Percentiles rank a stretch among this genome's conserved stretches.
These are phyloP conservation scores for Shinisaurus crocodilurus DNA, from an alignment of 2,113 vertebrate genomes.

Conservation along the genomic window DNA sequence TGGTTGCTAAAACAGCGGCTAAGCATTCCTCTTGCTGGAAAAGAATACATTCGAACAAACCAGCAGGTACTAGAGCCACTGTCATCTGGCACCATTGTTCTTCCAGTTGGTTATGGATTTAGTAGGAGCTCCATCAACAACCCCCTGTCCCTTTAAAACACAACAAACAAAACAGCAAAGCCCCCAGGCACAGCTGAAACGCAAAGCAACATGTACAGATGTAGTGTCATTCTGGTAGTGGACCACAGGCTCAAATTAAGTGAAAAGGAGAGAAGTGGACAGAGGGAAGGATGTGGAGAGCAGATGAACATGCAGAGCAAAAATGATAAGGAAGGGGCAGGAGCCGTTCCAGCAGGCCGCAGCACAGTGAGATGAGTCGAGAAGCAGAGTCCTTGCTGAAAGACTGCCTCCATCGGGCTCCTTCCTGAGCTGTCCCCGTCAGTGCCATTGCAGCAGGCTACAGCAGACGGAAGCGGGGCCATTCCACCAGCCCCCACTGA, in stretches of 20 bases:
- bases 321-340: background rate
- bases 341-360: too few relatives aligned
- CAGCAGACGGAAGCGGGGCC: too few relatives aligned
- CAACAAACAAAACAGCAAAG: too few relatives aligned
- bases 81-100: background rate
- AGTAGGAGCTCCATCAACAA: background rate
- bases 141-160: too few relatives aligned
- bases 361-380: too few relatives aligned
- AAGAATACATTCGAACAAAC: background rate
- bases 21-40: background rate
- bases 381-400: too few relatives aligned
- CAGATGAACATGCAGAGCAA: background rate
- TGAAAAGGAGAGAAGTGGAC: background rate
- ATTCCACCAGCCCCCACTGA: too few relatives aligned
- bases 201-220: background rate
- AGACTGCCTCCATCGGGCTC: too few relatives aligned
- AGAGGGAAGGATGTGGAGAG: background rate
- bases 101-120: background rate
- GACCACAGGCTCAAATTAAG: background rate
- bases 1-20: background rate
- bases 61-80: background rate
- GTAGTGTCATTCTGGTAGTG: background rate
- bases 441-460: too few relatives aligned
- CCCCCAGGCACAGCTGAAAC: too few relatives aligned
- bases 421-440: too few relatives aligned